phyloP scores from a whole-genome alignment of 2,113 vertebrate species.

The Ramphastos sulfuratus region DNA sequence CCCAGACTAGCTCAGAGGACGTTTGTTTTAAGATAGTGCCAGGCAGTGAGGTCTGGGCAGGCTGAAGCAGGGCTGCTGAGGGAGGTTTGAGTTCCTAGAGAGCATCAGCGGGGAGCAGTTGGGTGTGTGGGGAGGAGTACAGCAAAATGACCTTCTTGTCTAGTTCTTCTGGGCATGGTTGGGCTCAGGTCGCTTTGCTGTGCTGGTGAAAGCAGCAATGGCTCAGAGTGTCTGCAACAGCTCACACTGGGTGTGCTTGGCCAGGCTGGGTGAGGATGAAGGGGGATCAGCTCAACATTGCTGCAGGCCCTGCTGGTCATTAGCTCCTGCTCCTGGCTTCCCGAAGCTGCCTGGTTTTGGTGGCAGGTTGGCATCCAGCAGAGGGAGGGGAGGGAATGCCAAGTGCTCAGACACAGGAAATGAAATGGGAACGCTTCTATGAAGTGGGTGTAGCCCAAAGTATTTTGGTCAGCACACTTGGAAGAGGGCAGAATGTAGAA shows the following conservation, averaged over 20 bases:
- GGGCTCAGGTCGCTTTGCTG: neutral
- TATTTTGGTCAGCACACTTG: constrained; percentile 20
- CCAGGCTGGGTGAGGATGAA: neutral
- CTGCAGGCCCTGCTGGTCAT: neutral
- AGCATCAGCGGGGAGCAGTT: neutral
- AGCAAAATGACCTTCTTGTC: neutral
- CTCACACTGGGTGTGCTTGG: neutral
- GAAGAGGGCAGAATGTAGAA: constrained; percentile 11
- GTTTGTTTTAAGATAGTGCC: neutral
- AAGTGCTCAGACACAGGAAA: neutral
- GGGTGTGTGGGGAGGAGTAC: accelerated
- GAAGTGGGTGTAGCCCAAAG: constrained; percentile 41
- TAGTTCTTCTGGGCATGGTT: neutral
- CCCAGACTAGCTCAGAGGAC: accelerated
- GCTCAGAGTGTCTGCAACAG: neutral
- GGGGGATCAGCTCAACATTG: neutral
- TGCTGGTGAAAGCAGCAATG: neutral
- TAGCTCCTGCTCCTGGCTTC: neutral
- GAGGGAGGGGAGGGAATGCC: neutral
- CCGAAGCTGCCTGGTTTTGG: accelerated
- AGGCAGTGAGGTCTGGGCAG: neutral
- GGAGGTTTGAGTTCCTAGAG: neutral
- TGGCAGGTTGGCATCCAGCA: neutral
- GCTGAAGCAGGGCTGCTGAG: neutral
- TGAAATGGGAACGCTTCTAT: constrained; percentile 29